Evolutionary conservation across 2,113 vertebrate genomes (phyloP), one percentile per base, ranked within the genome.

Genomic region (Puntigrus tetrazona): DNA sequence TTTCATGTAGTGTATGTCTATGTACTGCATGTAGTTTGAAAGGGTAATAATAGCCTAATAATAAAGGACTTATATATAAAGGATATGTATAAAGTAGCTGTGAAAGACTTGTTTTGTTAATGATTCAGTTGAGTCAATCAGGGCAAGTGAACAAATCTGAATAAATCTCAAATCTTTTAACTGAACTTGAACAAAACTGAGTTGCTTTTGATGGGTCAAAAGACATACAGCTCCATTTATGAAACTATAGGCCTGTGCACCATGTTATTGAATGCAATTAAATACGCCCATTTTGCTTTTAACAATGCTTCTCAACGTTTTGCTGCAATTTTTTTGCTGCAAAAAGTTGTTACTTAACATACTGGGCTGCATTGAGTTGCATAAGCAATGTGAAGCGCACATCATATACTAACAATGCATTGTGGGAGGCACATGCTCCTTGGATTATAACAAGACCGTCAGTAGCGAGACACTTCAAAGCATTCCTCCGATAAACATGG

Each of bases 381-480:
- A 59, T 38, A 59, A 22, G 2, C 7, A 31, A 8, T 65, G 55
- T 20, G 11, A 20, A 29, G 20, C 0, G n/a, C 38, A 45, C n/a
- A 45, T 36, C 3, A 10, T 25, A 43, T 52, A 22, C 10, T 22
- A 31, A 65, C 70, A 75, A 2, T 63, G 27, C 3, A 16, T 45
- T n/a, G 22, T 20, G 63, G 63, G 65, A 74, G n/a, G 31, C 80
- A 83, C 8, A 22, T 86, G 73, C 29, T 20, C 5, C 52, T 73
- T 38, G 6, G 9, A 34, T 86, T 25, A 50, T 85, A 59, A 55
- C 25, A 36, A 5, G 18, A 8, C 34, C 87, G 70, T 88, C 36
- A 86, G 78, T 79, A 85, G 87, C 78, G 83, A 31, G 6, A 25
- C 1, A 34, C 38, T 82, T 83, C 88, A 91, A 91, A 90, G 89